Base-by-base conservation (phyloP, 2,113 vertebrate genomes). In the Tympanuchus pallidicinctus region DNA sequence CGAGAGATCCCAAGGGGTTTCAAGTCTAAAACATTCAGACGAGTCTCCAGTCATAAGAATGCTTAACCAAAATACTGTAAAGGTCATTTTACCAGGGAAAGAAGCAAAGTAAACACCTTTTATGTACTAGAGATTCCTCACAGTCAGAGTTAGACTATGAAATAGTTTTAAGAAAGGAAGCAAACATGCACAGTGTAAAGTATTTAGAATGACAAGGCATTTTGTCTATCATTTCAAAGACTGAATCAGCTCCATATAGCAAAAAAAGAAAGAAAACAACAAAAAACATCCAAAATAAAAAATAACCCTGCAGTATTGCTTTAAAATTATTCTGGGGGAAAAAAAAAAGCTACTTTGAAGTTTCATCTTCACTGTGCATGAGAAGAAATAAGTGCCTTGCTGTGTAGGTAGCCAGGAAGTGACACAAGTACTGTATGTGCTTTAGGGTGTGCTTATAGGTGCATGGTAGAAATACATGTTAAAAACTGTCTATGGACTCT, bases 101-200 rank as follows among this genome's bases (percentile, higher is more conserved):
- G 63, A 48, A 54, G 4, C 64, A 83, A 93, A 86, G 24, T 36
- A 36, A 90, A 83, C 57, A 45, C 27, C 54, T 88, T 89, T 52
- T 78, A 22, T 74, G 18, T 80, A 63, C 47, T 67, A 61, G 45
- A 64, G 75, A 61, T 86, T 81, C 40, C 72, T 95, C 5, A 8
- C 36, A 48, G 73, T 81, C 43, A 65, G 45, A 89, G 11, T 22
- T 95, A 47, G 65, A 76, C 80, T 17, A 38, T 27, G 36, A 76
- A 86, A 11, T 71, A 57, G 10, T 88, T 43, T 69, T 80, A 78
- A 40, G 87, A 92, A 89, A 83, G 38, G 56, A 85, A 96, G 91
- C 56, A 77, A 91, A 61, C 57, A 43, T 70, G 38, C 32, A 57
- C 57, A 60, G 11, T 60, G 43, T 60, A 82, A 91, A 91, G 47